Conservation (phyloP, 2,888 invertebrate genomes). For the Sminthurinus aureus region DNA sequence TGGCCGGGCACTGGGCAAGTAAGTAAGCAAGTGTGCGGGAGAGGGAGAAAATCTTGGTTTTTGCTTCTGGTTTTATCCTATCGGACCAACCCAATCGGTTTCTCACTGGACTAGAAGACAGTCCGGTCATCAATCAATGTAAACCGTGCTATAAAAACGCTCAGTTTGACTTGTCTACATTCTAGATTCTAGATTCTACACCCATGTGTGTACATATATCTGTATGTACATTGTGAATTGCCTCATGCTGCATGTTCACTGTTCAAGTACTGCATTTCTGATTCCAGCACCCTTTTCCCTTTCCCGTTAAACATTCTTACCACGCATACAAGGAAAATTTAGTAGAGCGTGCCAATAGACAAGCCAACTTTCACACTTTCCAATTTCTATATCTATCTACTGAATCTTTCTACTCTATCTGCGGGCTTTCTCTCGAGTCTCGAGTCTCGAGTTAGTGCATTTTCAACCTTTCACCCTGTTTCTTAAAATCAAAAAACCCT, state of each 20-base stretch:
- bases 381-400: not conserved
- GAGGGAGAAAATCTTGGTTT: conserved; percentile 17
- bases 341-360: conserved; percentile 31
- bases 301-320: conserved; percentile 32
- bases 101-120: conserved; percentile 37
- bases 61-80: conserved; percentile 18
- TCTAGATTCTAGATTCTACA: too few species aligned
- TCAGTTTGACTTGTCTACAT: too few species aligned
- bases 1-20: too few species aligned
- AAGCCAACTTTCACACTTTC: not conserved
- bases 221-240: too few species aligned
- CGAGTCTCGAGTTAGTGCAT: not conserved
- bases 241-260: too few species aligned
- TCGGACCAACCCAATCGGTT: conserved; percentile 28
- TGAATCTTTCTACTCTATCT: not conserved
- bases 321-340: conserved; percentile 36
- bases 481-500: not conserved
- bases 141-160: conserved; percentile 36
- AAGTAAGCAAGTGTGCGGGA: too few species aligned
- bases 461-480: not conserved
- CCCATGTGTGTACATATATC: not conserved
- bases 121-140: conserved; percentile 39
- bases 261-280: conserved; percentile 18
- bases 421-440: not conserved
- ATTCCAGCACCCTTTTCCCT: conserved; percentile 29